Evolutionary conservation across 2,888 invertebrate species (phyloP).

Genomic region (Dicyrtoma fusca): DNA sequence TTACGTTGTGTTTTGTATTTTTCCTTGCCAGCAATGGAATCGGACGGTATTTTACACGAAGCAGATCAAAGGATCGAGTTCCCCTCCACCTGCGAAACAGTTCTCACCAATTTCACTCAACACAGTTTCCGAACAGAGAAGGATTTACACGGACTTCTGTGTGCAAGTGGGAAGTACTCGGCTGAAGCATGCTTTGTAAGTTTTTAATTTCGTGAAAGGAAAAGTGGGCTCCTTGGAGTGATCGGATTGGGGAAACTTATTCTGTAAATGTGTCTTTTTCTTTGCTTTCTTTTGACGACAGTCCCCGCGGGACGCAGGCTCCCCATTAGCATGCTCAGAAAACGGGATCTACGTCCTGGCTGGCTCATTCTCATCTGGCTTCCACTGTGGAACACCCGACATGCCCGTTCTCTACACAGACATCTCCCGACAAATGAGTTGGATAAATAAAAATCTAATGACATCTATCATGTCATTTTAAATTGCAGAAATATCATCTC

Average conservation of each 20-base stretch:
- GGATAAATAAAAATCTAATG: conserved; percentile 39
- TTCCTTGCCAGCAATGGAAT: conserved; percentile 40
- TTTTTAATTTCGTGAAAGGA: not conserved
- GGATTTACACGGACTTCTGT: conserved; percentile 44
- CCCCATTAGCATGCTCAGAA: conserved; percentile 48
- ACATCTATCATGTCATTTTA: conserved; percentile 35
- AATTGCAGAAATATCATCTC: conserved; percentile 27
- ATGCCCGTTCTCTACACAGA: conserved; percentile 51
- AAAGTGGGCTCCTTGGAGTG: not conserved
- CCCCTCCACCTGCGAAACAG: conserved; percentile 42
- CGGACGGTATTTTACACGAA: conserved; percentile 53
- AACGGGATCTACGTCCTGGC: conserved; percentile 40
- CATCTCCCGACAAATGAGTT: conserved; percentile 39
- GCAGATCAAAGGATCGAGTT: conserved; percentile 51
- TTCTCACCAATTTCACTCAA: conserved; percentile 45
- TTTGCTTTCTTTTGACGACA: conserved; percentile 18
- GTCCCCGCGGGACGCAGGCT: conserved; percentile 52
- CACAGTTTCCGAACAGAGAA: conserved; percentile 30
- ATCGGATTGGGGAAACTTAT: no score
- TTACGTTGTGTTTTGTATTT: no score
- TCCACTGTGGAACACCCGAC: conserved; percentile 49
- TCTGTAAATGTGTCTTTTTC: not conserved
- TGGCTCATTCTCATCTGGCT: conserved; percentile 52
- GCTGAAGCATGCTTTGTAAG: conserved; percentile 54
- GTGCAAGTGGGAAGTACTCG: conserved; percentile 50